Percentiles rank a stretch among this genome's conserved stretches.
These are phyloP conservation scores for Anabacerthia variegaticeps DNA, from an alignment of 2,797 vertebrate species.

Conservation along the genomic window DNA sequence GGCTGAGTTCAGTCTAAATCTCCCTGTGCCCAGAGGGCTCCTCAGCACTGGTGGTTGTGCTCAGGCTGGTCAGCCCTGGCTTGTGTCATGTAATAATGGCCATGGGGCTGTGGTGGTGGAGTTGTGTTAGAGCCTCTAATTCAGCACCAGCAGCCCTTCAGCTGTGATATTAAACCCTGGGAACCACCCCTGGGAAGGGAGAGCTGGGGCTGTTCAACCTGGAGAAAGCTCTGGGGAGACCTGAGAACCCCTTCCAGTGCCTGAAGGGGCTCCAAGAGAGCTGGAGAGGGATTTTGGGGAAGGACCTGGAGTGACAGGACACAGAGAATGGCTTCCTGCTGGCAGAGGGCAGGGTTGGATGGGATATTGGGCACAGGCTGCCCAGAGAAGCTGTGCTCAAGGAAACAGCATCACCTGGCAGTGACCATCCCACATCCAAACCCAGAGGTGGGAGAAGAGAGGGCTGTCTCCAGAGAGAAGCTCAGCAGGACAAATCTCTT, in stretches of 20 bases:
- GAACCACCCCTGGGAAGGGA: background rate
- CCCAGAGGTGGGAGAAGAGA: background rate
- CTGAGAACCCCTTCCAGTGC: background rate
- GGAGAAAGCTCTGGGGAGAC: background rate
- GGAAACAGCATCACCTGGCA: background rate
- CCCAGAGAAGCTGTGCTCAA: too few relatives aligned
- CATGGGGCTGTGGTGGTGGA: background rate
- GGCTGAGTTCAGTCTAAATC: background rate
- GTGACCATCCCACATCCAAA: accelerated
- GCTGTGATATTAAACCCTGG: background rate
- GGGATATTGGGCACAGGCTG: too few relatives aligned
- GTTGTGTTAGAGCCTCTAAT: accelerated
- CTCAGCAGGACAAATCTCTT: background rate
- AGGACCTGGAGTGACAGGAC: too few relatives aligned
- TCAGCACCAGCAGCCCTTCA: background rate
- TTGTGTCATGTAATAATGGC: too few relatives aligned
- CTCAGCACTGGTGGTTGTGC: background rate
- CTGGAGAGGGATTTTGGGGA: too few relatives aligned
- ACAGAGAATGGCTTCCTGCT: background rate
- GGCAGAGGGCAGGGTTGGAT: background rate
- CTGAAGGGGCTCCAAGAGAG: too few relatives aligned
- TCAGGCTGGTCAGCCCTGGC: background rate
- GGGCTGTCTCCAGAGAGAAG: background rate
- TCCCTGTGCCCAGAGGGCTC: background rate
- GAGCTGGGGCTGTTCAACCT: background rate